These are phyloP conservation scores for Scomberomorus guttatus DNA, from an alignment of 2,797 vertebrate genomes.

Conservation along the genomic window DNA sequence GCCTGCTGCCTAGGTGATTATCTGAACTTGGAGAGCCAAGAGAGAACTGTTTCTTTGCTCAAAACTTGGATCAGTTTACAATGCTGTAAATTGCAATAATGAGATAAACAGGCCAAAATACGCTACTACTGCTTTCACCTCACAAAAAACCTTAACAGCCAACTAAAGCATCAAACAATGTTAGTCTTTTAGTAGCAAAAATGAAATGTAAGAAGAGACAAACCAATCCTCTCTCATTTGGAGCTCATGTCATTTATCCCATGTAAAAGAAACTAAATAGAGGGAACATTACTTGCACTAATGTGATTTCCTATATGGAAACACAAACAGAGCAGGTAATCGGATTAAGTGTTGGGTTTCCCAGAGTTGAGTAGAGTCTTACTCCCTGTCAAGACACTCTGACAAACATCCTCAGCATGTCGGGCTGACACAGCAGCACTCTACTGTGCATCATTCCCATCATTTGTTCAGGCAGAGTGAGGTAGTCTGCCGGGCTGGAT, in stretches of 20 bases:
- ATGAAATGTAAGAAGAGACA: neutral
- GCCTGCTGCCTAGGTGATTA: conserved; percentile 67
- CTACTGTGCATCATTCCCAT: conserved; percentile 18
- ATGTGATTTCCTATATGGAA: conserved; percentile 42
- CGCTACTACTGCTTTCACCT: neutral
- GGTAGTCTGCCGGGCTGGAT: neutral
- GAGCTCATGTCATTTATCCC: conserved; percentile 12
- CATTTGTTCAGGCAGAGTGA: conserved; percentile 20
- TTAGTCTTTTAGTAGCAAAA: neutral
- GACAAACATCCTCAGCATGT: conserved; percentile 40
- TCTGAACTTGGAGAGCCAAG: conserved; percentile 46
- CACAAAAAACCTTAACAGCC: neutral
- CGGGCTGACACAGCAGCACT: conserved; percentile 26
- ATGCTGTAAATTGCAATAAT: neutral
- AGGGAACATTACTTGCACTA: conserved; percentile 35
- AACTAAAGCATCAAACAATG: neutral
- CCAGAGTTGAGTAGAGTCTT: conserved; percentile 15
- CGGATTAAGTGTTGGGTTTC: conserved; percentile 44
- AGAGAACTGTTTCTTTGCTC: neutral
- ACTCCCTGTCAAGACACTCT: conserved; percentile 10
- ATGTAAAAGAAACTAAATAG: conserved; percentile 36
- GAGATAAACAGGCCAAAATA: neutral
- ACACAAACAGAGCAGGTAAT: conserved; percentile 59
- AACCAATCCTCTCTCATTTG: conserved; percentile 7
- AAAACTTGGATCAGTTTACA: conserved; percentile 17